Conservation (phyloP, 2,888 invertebrate genomes). For the Idaea aversata region DNA sequence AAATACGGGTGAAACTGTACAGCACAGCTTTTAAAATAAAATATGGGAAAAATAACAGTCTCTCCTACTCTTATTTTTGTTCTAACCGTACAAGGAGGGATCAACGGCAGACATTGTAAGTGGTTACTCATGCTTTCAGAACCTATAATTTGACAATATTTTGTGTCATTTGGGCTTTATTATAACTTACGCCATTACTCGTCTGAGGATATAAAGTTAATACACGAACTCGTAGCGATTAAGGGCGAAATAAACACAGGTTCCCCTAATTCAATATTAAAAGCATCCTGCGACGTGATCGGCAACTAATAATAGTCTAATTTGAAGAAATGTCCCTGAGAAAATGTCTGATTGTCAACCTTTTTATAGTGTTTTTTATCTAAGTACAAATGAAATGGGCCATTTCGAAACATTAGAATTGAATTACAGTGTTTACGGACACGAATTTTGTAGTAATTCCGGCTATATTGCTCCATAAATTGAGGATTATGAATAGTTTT, state of each 20-base stretch:
- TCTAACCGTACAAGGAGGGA: slow-evolving; percentile 58
- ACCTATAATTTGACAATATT: slow-evolving; percentile 81
- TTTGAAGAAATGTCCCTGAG: slow-evolving; percentile 79
- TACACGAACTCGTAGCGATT: slow-evolving; percentile 73
- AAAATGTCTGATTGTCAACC: slow-evolving; percentile 77
- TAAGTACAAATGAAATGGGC: slow-evolving; percentile 57
- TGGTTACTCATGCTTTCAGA: slow-evolving; percentile 77
- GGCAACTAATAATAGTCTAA: slow-evolving; percentile 79
- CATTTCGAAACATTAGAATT: slow-evolving; percentile 49
- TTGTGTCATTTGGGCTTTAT: slow-evolving; percentile 80
- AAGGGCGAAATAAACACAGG: slow-evolving; percentile 76
- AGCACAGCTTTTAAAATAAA: neutral
- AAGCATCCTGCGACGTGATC: slow-evolving; percentile 78
- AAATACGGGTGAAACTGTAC: no score
- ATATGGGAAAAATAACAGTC: no score
- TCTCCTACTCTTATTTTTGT: slow-evolving; percentile 18
- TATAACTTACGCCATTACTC: slow-evolving; percentile 78
- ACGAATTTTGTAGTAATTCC: slow-evolving; percentile 48
- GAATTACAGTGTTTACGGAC: slow-evolving; percentile 57
- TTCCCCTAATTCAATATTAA: slow-evolving; percentile 80
- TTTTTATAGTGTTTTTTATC: slow-evolving; percentile 58
- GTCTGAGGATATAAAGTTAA: slow-evolving; percentile 75
- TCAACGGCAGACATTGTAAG: slow-evolving; percentile 73
- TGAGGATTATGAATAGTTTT: slow-evolving; percentile 42
- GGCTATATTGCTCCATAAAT: slow-evolving; percentile 42